Base-by-base conservation (phyloP, 2,888 invertebrate genomes). In the Cremastinae sp. region DNA sequence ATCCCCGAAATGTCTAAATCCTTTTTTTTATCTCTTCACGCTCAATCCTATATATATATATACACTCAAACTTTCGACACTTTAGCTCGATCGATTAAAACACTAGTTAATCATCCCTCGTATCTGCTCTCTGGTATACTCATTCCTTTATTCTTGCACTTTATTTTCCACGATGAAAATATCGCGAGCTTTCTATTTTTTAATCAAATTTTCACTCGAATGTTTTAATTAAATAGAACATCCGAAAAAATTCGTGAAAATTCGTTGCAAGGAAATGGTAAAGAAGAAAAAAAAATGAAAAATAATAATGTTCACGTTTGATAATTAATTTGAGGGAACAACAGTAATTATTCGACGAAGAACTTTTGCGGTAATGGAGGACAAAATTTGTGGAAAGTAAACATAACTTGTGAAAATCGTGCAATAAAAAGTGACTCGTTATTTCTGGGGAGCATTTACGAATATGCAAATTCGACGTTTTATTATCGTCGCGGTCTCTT, bases 401-500 rank as follows among this genome's bases (percentile, higher is more conserved):
- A 16, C 53, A 16, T 43, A 43, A 10, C 10, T 10, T 43, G n/a
- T 14, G 47, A 10, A 47, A 18, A 43, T 59, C 43, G 10, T 10
- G 9, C 54, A 14, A 54, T 59, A 41, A 12, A 20, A 64, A 64
- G 12, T 47, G 41, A 38, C 12, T 58, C 41, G 43, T 43, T 58
- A 41, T 22, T 58, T 12, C 41, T 28, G 28, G 28, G 28, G 28
- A 28, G 28, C 28, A 28, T 28, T 86, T 85, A 83, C 85, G 82
- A 82, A 84, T 84, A 88, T 89, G 88, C 86, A 88, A 89, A 89
- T 88, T 87, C 38, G 2, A 0, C 85, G 84, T 85, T 88, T 87
- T 88, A n/a, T n/a, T n/a, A 88, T 87, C 86, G 88, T 86, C 86
- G 61, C 69, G 72, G 78, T 36, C 36, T 56, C 64, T 45, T 28